Evolutionary conservation across 2,113 vertebrate species (phyloP).

Genomic region (Ailurus styani): DNA sequence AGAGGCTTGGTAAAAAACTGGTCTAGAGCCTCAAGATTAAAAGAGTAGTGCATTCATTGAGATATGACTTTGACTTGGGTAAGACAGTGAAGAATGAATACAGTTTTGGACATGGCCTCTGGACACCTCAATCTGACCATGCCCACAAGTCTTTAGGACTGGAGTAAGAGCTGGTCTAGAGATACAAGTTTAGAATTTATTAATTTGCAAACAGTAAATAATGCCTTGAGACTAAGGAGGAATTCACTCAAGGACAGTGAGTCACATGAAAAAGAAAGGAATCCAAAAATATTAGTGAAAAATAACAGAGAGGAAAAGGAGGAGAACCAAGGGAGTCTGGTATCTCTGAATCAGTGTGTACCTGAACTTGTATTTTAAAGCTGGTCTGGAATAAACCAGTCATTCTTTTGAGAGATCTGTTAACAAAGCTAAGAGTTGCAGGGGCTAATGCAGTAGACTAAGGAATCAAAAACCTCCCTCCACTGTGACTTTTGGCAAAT

Average conservation of each 20-base stretch:
- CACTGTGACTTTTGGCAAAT: neutral
- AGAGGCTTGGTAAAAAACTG: neutral
- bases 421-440: neutral
- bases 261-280: neutral
- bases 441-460: neutral
- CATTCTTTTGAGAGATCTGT: neutral
- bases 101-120: neutral
- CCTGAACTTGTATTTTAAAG: neutral
- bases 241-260: neutral
- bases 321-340: neutral
- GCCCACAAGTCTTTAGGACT: neutral
- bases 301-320: neutral
- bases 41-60: neutral
- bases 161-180: neutral
- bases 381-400: neutral
- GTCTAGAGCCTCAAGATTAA: neutral
- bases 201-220: neutral
- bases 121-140: neutral
- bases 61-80: neutral
- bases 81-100: neutral
- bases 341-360: neutral
- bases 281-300: neutral
- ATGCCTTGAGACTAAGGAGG: neutral
- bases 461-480: neutral
- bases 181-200: neutral